A percentile compares a stretch with the other conserved stretches of the same genome.
These are phyloP conservation scores for Microcebus lehilahytsara DNA, from an alignment of 2,113 vertebrate species.

Conservation along the genomic window DNA sequence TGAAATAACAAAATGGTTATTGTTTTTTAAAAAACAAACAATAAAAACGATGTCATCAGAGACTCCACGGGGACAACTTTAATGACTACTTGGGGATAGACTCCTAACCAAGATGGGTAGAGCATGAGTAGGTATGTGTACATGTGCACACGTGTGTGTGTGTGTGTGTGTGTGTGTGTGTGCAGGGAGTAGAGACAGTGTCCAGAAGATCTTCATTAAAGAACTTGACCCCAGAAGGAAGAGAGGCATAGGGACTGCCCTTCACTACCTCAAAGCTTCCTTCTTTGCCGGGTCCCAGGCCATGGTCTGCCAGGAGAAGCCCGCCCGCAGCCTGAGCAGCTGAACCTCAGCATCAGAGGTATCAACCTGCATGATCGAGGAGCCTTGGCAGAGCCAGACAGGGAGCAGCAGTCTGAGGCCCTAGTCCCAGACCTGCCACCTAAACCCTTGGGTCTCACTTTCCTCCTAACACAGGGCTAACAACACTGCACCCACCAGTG, in stretches of 20 bases:
- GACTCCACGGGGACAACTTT: neutral
- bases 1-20: neutral
- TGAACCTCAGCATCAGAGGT: neutral
- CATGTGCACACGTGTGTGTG: no score
- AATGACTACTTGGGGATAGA: neutral
- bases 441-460: neutral
- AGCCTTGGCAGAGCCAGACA: neutral
- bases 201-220: neutral
- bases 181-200: neutral
- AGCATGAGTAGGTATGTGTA: no score
- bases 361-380: accelerated
- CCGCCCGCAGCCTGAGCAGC: neutral
- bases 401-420: no score
- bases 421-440: neutral
- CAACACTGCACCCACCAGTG: neutral
- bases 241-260: neutral
- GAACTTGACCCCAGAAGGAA: neutral
- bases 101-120: neutral
- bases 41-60: neutral
- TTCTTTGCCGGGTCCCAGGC: neutral
- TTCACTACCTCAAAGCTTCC: accelerated
- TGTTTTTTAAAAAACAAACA: neutral
- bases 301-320: neutral
- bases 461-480: neutral
- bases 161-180: accelerated